Conservation (phyloP, 2,113 vertebrate species). For the Orthonyx spaldingii region DNA sequence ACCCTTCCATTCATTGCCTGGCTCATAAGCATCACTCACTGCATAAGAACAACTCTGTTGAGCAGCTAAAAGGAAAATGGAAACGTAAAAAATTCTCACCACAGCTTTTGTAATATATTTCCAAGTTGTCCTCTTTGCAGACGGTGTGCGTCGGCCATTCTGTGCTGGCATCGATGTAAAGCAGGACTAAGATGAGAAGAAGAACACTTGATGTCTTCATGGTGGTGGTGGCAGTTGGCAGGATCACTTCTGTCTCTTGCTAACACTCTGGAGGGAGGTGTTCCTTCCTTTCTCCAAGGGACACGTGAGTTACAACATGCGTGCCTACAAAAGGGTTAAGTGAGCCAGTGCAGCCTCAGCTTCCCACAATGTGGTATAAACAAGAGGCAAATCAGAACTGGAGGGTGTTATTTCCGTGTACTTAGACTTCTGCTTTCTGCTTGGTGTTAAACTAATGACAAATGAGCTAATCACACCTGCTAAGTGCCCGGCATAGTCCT, state of each 20-base stretch:
- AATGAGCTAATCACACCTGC: background rate
- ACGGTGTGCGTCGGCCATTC: conserved; percentile 71
- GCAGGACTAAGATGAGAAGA: conserved; percentile 42
- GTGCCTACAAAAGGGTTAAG: background rate
- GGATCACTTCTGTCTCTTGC: background rate
- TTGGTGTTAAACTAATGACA: background rate
- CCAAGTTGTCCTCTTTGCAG: conserved; percentile 69
- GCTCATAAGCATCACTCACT: background rate
- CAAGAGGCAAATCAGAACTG: background rate
- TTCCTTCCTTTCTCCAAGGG: conserved; percentile 39
- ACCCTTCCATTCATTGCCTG: background rate
- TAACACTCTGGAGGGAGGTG: background rate
- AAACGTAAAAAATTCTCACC: conserved; percentile 65
- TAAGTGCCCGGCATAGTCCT: background rate
- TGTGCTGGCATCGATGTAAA: background rate
- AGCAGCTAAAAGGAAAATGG: background rate
- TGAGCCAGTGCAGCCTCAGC: background rate
- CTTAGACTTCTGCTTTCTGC: conserved; percentile 20
- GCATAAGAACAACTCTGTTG: background rate
- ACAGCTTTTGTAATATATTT: conserved; percentile 76
- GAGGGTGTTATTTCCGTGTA: background rate
- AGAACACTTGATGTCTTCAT: conserved; percentile 44
- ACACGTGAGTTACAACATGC: background rate
- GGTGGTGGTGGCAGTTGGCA: background rate
- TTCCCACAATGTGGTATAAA: background rate